Conservation (phyloP, 2,113 vertebrate genomes). For the Nibea coibor region DNA sequence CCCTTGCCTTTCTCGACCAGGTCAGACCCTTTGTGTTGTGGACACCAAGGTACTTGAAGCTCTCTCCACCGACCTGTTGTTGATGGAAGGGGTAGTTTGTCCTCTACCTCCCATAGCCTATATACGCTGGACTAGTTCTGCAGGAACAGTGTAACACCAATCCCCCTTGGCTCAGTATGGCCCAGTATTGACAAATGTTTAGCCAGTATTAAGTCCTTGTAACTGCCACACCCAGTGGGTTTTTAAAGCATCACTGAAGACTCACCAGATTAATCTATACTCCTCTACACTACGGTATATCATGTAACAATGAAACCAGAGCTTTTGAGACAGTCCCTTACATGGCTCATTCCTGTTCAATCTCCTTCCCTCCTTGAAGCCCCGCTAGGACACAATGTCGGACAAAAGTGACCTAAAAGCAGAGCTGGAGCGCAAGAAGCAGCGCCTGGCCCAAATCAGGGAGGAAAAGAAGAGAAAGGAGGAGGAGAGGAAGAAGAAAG, state of each 20-base stretch:
- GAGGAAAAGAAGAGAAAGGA: constrained; percentile 99
- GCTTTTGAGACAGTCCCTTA: neutral
- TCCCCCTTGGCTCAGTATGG: neutral
- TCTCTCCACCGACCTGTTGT: no score
- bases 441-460: constrained; percentile 96
- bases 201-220: neutral
- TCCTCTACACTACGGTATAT: neutral
- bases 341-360: constrained; percentile 9
- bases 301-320: constrained; percentile 11
- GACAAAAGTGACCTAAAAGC: constrained; percentile 99
- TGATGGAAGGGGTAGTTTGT: no score
- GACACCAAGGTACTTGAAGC: no score
- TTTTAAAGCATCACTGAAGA: constrained; percentile 5
- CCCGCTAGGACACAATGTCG: constrained; percentile 87
- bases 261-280: neutral
- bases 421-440: constrained; percentile 98
- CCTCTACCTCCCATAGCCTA: no score
- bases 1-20: no score
- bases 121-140: neutral
- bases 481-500: constrained; percentile 98
- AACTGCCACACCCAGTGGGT: constrained; percentile 36
- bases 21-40: no score
- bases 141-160: neutral
- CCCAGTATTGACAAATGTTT: neutral
- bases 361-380: constrained; percentile 21